These are phyloP conservation scores for Leucophenga varia DNA, from an alignment of 1,140 invertebrate species.

Conservation along the genomic window DNA sequence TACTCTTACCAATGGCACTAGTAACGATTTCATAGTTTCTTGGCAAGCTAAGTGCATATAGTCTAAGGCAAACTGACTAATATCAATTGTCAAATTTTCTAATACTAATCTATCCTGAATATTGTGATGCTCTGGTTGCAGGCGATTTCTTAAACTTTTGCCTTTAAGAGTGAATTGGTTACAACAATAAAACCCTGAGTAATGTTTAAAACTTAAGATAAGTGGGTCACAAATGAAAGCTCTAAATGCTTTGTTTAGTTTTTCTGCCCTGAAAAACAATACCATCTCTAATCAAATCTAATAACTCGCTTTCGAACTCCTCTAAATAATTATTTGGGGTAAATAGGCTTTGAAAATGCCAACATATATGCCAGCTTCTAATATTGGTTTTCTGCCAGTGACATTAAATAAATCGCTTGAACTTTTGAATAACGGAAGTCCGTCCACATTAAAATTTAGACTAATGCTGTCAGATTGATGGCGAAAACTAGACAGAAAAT, in stretches of 20 bases:
- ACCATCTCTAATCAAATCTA: background rate
- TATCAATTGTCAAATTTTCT: constrained; percentile 2
- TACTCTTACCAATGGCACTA: background rate
- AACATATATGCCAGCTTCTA: background rate
- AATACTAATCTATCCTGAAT: background rate
- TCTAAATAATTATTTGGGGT: background rate
- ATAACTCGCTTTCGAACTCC: background rate
- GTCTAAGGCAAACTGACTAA: background rate
- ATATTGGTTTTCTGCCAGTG: background rate
- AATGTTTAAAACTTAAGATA: constrained; percentile 3
- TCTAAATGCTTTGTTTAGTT: background rate
- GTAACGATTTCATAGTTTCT: background rate
- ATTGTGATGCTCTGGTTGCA: constrained; percentile 1
- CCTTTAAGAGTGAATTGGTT: background rate
- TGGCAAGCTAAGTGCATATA: constrained; percentile 5
- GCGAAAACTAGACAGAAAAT: background rate
- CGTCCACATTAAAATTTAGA: constrained; percentile 1
- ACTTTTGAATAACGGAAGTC: background rate
- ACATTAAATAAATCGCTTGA: constrained; percentile 1
- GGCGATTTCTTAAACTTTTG: constrained; percentile 3
- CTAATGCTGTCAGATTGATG: background rate
- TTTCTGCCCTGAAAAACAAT: background rate
- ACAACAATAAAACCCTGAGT: constrained; percentile 6
- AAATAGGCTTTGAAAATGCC: background rate
- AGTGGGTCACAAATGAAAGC: constrained; percentile 6